Evolutionary conservation across 2,888 invertebrate genomes (phyloP).

Genomic region (Stenodera caucasica): DNA sequence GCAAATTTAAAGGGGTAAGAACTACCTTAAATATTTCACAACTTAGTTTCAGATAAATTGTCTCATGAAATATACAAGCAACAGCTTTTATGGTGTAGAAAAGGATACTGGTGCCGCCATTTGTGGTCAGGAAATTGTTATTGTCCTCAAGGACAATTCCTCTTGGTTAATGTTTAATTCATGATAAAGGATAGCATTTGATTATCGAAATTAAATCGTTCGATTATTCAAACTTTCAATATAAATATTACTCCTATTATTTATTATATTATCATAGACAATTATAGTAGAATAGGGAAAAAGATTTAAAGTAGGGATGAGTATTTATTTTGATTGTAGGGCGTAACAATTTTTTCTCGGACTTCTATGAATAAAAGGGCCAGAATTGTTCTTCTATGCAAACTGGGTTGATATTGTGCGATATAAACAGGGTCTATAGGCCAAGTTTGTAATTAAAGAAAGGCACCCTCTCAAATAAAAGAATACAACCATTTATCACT

Average conservation of each 20-base stretch:
- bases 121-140: constrained; percentile 29
- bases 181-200: not conserved
- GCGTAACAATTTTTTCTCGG: not conserved
- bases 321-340: not conserved
- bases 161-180: not conserved
- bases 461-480: constrained; percentile 34
- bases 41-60: constrained; percentile 46
- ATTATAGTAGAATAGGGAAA: not conserved
- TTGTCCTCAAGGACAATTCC: constrained; percentile 19
- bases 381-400: not conserved
- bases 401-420: not conserved
- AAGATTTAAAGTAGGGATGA: not conserved
- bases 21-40: constrained; percentile 46
- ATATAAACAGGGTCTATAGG: not conserved
- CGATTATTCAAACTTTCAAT: not conserved
- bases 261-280: too few species aligned
- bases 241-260: too few species aligned
- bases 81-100: constrained; percentile 37
- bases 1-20: constrained; percentile 41
- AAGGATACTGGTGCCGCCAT: constrained; percentile 29
- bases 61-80: constrained; percentile 46
- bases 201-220: not conserved
- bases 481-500: constrained; percentile 40
- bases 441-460: constrained; percentile 38
- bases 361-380: not conserved